Evolutionary conservation across 2,113 vertebrate genomes (phyloP).

Genomic region (Chaenocephalus aceratus): DNA sequence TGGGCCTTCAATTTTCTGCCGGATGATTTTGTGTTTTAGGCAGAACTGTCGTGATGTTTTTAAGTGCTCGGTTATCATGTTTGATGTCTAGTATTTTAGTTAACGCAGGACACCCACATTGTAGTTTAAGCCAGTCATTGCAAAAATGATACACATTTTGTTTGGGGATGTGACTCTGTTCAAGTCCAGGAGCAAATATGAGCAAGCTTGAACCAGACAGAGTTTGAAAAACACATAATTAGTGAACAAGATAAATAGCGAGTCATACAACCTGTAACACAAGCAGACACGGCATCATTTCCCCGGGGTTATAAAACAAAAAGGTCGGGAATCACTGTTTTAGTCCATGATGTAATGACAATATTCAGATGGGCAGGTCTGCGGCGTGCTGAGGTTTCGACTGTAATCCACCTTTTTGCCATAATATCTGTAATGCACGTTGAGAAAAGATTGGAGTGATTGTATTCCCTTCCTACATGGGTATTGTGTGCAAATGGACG

Average conservation of each 20-base stretch:
- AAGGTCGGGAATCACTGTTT: background rate
- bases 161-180: background rate
- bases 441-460: background rate
- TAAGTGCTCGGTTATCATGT: background rate
- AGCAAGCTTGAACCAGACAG: background rate
- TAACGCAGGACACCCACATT: constrained; percentile 31
- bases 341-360: background rate
- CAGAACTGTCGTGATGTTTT: background rate
- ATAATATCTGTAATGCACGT: background rate
- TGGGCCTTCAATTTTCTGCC: constrained; percentile 19
- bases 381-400: background rate
- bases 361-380: background rate
- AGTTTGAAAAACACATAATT: background rate
- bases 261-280: background rate
- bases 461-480: background rate
- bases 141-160: constrained; percentile 23
- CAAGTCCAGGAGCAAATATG: constrained; percentile 3
- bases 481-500: background rate
- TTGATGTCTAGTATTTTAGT: constrained; percentile 27
- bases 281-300: background rate
- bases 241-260: no score
- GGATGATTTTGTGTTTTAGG: constrained; percentile 14
- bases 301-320: background rate
- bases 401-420: background rate
- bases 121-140: constrained; percentile 30